Conservation (phyloP, 2,888 invertebrate species). For the Arge pagana region DNA sequence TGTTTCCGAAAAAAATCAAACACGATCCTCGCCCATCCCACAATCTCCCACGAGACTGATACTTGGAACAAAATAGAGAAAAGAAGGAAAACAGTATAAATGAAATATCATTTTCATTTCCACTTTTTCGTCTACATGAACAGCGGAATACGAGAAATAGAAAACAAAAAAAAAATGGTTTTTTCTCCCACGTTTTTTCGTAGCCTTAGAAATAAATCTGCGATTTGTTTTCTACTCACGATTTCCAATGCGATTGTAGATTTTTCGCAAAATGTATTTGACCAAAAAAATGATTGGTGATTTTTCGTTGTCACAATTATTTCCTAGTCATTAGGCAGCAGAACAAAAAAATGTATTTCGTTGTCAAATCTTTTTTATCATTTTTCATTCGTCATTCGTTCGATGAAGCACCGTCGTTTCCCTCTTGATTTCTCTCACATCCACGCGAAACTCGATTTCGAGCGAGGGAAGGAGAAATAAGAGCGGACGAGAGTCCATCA, state of each 20-base stretch:
- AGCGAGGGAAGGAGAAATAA: not conserved
- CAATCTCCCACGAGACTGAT: conserved; percentile 28
- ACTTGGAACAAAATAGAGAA: conserved; percentile 19
- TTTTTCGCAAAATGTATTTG: not conserved
- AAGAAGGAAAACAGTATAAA: conserved; percentile 30
- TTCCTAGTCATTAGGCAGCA: too few species aligned
- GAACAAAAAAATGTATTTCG: too few species aligned
- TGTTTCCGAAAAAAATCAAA: too few species aligned
- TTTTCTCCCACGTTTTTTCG: too few species aligned
- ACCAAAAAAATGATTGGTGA: not conserved
- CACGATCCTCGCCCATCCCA: not conserved
- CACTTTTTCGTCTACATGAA: not conserved
- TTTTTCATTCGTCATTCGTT: too few species aligned
- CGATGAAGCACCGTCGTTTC: too few species aligned
- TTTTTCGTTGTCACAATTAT: not conserved
- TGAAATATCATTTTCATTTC: conserved; percentile 31
- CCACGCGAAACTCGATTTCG: too few species aligned
- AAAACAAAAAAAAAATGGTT: not conserved
- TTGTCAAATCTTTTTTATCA: too few species aligned
- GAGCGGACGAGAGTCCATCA: not conserved
- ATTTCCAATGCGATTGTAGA: too few species aligned
- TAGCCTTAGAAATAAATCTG: too few species aligned
- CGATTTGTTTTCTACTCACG: too few species aligned
- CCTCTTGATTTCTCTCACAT: too few species aligned
- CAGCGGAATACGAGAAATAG: not conserved